Evolutionary conservation across 2,113 vertebrate species (phyloP), one percentile per base, ranked within the genome.

Genomic region (Pimephales promelas): DNA sequence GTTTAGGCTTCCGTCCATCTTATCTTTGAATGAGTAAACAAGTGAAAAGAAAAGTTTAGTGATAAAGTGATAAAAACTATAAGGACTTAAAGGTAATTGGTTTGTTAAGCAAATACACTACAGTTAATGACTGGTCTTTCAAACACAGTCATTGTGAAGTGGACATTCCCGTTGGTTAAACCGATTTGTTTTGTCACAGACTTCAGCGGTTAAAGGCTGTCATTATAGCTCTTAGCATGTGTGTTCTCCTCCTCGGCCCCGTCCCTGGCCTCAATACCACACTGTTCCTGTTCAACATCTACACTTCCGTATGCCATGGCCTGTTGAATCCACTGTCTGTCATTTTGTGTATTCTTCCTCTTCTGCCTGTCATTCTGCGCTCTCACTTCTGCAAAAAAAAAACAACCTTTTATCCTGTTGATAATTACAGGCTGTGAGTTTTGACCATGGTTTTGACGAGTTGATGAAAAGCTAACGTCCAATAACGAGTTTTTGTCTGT

Each of bases 321-420:
- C 59, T n/a, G 9, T 22, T 47, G 43, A 82, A 24, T 75, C 40
- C 5, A 49, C 22, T 64, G 49, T 66, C 54, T 31, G 11, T 20
- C 79, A 18, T 28, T 26, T 59, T 66, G 36, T 71, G 73, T 68
- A 8, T 64, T 83, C 70, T 74, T 73, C 70, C 54, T 75, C 43
- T 26, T 40, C 40, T 36, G 59, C 31, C 5, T 68, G 3, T 70
- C 18, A 4, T 59, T 47, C 1, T 14, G 10, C n/a, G 18, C 52
- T 82, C 74, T 84, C 73, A 84, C 83, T 79, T 87, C 79, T 76
- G 26, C 74, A 82, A 79, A 54, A 83, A 36, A 76, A 54, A 2
- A 68, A 79, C 83, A 49, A 26, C 20, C 52, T 34, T 75, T 77
- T 22, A 43, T 43, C 45, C 34, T 13, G 43, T 34, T 66, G 9